Conservation (phyloP, 2,888 invertebrate species). For the Julus scandinavius region DNA sequence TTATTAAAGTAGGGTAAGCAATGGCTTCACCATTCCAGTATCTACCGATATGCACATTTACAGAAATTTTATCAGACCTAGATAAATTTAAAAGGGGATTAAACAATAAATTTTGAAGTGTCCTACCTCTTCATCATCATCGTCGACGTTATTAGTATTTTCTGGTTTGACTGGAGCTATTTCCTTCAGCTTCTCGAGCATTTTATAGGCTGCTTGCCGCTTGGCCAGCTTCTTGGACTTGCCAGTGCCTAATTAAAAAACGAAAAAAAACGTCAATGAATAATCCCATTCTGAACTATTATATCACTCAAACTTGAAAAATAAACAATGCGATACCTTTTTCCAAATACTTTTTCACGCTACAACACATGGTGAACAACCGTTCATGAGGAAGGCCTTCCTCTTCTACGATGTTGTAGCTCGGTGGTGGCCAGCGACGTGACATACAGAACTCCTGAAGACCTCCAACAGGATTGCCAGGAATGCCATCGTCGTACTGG, state of each 20-base stretch:
- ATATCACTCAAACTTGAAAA: not conserved
- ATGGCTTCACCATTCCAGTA: too few species aligned
- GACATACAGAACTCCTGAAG: conserved; percentile 95
- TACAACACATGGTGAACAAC: conserved; percentile 92
- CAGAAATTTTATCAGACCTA: too few species aligned
- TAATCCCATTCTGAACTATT: not conserved
- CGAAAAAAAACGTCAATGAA: not conserved
- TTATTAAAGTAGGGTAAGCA: too few species aligned
- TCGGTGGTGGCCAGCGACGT: conserved; percentile 93
- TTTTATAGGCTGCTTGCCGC: conserved; percentile 93
- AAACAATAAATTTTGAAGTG: not conserved
- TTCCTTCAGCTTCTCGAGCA: conserved; percentile 81
- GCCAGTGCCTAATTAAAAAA: conserved; percentile 71
- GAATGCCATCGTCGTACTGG: conserved; percentile 78
- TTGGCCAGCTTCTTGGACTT: conserved; percentile 97
- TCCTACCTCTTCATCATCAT: conserved; percentile 74
- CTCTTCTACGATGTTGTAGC: conserved; percentile 82
- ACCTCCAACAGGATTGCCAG: conserved; percentile 95
- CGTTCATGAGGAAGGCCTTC: conserved; percentile 93
- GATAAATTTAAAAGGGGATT: too few species aligned
- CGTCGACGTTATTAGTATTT: conserved; percentile 71
- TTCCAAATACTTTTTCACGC: conserved; percentile 85
- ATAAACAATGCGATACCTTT: conserved; percentile 62
- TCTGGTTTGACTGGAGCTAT: conserved; percentile 74
- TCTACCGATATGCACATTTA: too few species aligned